Conservation (phyloP, 2,888 invertebrate genomes). For the Noctuana brunneofusca region DNA sequence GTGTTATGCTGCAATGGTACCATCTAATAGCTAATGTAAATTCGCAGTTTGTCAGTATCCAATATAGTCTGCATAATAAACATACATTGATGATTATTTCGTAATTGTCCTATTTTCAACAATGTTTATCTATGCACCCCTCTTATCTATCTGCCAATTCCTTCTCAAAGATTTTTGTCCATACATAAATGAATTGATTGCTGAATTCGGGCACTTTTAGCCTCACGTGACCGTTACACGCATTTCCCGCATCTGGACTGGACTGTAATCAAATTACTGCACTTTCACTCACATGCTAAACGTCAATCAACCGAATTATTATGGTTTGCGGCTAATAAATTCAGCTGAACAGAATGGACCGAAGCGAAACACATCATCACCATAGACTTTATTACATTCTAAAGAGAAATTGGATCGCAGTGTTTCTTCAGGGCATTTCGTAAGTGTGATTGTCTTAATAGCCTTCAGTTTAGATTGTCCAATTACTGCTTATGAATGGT, state of each 20-base stretch:
- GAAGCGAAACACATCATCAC: slow-evolving; percentile 47
- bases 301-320: slow-evolving; percentile 51
- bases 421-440: slow-evolving; percentile 24
- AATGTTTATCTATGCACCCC: too few species aligned
- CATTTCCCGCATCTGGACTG: slow-evolving; percentile 24
- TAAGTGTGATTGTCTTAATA: slow-evolving; percentile 24
- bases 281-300: slow-evolving; percentile 55
- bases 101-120: too few species aligned
- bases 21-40: too few species aligned
- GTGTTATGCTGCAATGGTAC: too few species aligned
- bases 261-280: slow-evolving; percentile 32
- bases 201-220: slow-evolving; percentile 8
- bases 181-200: not conserved
- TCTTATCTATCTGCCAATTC: too few species aligned
- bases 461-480: not conserved
- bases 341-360: slow-evolving; percentile 50
- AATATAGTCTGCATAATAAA: too few species aligned
- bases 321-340: slow-evolving; percentile 52
- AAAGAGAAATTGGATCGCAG: slow-evolving; percentile 39
- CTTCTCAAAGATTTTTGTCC: not conserved
- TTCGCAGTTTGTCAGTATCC: too few species aligned
- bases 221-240: slow-evolving; percentile 12
- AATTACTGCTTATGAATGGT: slow-evolving; percentile 5
- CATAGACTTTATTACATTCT: slow-evolving; percentile 32
- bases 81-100: too few species aligned